phyloP scores from a whole-genome alignment of 1,140 invertebrate species.

The Macrobrachium rosenbergii region DNA sequence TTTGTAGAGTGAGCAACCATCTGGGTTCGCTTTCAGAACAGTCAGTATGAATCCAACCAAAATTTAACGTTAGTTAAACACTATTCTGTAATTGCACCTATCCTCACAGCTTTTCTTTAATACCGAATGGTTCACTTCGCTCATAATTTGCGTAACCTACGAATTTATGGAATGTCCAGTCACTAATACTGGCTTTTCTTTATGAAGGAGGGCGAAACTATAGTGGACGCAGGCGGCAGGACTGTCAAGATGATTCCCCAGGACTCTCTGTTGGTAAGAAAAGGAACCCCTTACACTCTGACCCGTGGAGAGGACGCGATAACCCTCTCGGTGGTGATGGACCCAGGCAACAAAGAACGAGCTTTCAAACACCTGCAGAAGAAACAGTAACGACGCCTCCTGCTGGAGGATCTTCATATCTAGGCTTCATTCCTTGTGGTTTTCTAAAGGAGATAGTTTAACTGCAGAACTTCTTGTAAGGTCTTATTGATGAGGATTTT shows the following conservation, averaged over 20 bases:
- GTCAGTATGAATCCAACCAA: no score
- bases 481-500: no score
- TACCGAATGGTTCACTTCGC: no score
- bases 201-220: slow-evolving; percentile 51
- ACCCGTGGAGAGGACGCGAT: slow-evolving; percentile 33
- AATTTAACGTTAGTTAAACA: no score
- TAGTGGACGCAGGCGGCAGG: slow-evolving; percentile 25
- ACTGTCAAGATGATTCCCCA: slow-evolving; percentile 11
- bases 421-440: neutral
- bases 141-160: neutral
- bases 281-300: slow-evolving; percentile 38
- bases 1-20: no score
- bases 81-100: no score
- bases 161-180: neutral
- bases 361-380: slow-evolving; percentile 48
- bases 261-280: slow-evolving; percentile 46
- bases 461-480: neutral
- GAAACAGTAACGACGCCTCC: neutral
- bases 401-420: neutral
- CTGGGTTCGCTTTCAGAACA: no score
- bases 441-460: neutral
- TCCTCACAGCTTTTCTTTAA: no score
- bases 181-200: neutral
- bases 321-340: slow-evolving; percentile 55
- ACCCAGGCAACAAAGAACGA: slow-evolving; percentile 48